A percentile compares a stretch with the other conserved stretches of the same genome.
These are phyloP conservation scores for Sceliomorpha sp. DNA, from an alignment of 2,888 invertebrate genomes.

Conservation along the genomic window DNA sequence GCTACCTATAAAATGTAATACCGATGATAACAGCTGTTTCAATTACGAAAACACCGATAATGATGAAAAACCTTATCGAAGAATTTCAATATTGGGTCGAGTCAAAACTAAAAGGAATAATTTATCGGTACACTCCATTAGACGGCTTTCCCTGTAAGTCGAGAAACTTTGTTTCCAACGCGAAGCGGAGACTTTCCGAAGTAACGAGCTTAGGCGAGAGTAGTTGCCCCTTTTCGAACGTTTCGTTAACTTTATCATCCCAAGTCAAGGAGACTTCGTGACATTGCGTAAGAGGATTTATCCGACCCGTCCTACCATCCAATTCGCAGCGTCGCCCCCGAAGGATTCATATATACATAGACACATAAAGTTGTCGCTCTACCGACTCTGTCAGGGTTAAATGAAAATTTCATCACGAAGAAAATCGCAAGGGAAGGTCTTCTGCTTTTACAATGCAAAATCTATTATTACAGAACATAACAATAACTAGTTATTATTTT, in stretches of 20 bases:
- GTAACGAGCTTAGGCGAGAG: conserved; percentile 49
- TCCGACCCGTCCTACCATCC: conserved; percentile 27
- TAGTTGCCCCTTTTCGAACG: conserved; percentile 40
- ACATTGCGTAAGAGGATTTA: conserved; percentile 54
- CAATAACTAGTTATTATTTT: too few species aligned
- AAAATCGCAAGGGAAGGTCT: background rate
- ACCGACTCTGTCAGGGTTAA: conserved; percentile 10
- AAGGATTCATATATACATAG: conserved; percentile 30
- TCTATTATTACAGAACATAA: background rate
- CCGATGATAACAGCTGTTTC: too few species aligned
- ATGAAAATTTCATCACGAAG: conserved; percentile 15
- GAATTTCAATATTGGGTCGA: conserved; percentile 10
- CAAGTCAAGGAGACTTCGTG: conserved; percentile 35
- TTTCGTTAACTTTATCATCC: conserved; percentile 52
- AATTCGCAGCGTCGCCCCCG: conserved; percentile 18
- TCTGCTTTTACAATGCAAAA: too few species aligned
- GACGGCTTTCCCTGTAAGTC: conserved; percentile 30
- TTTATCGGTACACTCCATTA: conserved; percentile 51
- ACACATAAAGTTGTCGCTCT: conserved; percentile 10
- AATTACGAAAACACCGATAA: conserved; percentile 10
- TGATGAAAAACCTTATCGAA: conserved; percentile 19
- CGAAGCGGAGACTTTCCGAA: conserved; percentile 34
- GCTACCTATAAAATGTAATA: too few species aligned
- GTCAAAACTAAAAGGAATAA: conserved; percentile 49
- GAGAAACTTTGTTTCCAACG: conserved; percentile 42